These are phyloP conservation scores for Drosophila tanythrix DNA, from an alignment of 2,888 invertebrate species.

Conservation along the genomic window DNA sequence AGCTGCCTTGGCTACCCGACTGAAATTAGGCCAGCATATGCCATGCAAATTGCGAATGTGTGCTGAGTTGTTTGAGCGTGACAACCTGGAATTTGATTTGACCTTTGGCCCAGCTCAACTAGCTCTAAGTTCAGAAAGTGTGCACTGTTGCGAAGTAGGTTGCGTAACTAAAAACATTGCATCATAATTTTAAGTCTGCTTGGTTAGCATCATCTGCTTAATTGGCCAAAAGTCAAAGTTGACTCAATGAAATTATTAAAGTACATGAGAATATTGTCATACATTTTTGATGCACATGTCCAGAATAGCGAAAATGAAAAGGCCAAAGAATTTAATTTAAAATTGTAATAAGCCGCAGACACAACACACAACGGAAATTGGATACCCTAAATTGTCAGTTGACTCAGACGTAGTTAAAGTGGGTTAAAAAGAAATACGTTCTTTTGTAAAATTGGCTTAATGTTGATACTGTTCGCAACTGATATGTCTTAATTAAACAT, in stretches of 20 bases:
- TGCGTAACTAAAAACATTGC: conserved; percentile 5
- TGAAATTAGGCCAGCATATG: conserved; percentile 49
- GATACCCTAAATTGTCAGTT: conserved; percentile 13
- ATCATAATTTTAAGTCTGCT: conserved; percentile 5
- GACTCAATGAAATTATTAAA: conserved; percentile 9
- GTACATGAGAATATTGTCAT: conserved; percentile 5
- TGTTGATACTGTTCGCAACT: not conserved
- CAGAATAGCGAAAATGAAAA: conserved; percentile 18
- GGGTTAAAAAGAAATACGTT: not conserved
- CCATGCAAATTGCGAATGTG: conserved; percentile 43
- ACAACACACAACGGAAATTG: not conserved
- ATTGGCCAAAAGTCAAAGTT: not conserved
- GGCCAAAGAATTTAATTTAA: conserved; percentile 9
- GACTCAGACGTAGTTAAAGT: not conserved
- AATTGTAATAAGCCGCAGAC: conserved; percentile 8
- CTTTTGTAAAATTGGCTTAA: not conserved
- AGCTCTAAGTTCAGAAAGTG: conserved; percentile 10
- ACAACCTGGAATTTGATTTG: conserved; percentile 63
- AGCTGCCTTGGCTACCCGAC: not conserved
- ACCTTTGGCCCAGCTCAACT: conserved; percentile 52
- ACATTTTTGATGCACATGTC: conserved; percentile 18
- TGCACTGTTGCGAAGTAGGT: not conserved
- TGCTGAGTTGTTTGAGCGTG: conserved; percentile 46
- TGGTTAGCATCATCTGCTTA: not conserved
- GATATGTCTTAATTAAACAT: not conserved